Base-by-base conservation (phyloP, 53 echinoderm and acorn worm species). In the Mesocentrotus franciscanus region DNA sequence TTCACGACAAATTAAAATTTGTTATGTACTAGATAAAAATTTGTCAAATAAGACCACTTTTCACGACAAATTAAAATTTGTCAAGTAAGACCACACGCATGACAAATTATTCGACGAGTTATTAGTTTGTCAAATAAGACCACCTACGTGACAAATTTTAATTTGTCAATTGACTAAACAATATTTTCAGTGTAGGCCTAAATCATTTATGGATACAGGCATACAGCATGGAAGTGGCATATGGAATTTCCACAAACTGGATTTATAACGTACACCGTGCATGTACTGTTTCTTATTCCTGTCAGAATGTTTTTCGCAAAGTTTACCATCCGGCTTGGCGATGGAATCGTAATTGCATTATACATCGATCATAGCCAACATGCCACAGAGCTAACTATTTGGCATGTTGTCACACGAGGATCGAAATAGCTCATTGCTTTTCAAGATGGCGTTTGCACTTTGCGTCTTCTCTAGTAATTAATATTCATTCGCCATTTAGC, bases 391-490 rank as follows among this genome's bases (percentile, higher is more conserved):
- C 13, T 87, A 57, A 87, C 87, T 58, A 29, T 57, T 75, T 58
- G 87, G 87, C 58, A 87, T 87, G 56, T 87, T 87, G 87, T 56
- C 87, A 58, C 26, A 59, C 20, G 87, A 13, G 57, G 27, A 24
- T 14, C 24, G 29, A 27, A 87, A 57, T 87, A 58, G 58, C 24
- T 87, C 87, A 58, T 36, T 2, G 81, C n/a, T 87, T 87, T 87
- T 57, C 87, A 87, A 58, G 57, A 57, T 87, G 87, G 87, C n/a
- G n/a, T 87, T 57, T 87, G 87, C 87, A 87, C 87, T 87, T 87
- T 58, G 87, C 58, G 18, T 84, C 87, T 87, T 87, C 87, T 11
- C n/a, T 1, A 11, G 87, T 87, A 87, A 87, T 87, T 87, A 87
- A 58, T 87, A 87, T 87, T 87, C 87, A 87, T 87, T 58, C n/a